phyloP scores from a whole-genome alignment of 2,888 invertebrate genomes.

The Pseudanteris insignis region DNA sequence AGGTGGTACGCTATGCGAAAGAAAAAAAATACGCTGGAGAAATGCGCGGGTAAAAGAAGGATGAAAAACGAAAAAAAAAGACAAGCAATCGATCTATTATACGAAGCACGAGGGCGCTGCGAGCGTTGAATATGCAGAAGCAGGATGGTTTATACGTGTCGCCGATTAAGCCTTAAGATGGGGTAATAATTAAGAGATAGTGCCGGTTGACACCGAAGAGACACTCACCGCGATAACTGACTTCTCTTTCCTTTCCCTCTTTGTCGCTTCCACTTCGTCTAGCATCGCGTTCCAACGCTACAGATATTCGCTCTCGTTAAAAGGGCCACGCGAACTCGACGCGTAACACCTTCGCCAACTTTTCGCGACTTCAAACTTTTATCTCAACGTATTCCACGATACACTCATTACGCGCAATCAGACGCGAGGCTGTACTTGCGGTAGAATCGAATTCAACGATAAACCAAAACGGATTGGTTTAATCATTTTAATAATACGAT shows the following conservation, averaged over 20 bases:
- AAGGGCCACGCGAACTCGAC: constrained; percentile 43
- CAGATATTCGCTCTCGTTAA: constrained; percentile 42
- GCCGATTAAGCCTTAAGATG: constrained; percentile 64
- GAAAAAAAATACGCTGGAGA: background rate
- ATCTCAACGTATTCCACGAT: constrained; percentile 40
- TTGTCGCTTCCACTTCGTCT: constrained; percentile 19
- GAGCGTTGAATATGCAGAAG: constrained; percentile 62
- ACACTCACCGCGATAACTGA: constrained; percentile 57
- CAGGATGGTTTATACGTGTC: constrained; percentile 63
- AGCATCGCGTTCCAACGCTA: constrained; percentile 19
- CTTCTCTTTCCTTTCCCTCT: constrained; percentile 34
- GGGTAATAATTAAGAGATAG: constrained; percentile 65
- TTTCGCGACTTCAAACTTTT: constrained; percentile 42
- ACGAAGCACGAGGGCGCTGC: constrained; percentile 39
- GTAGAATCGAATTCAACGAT: constrained; percentile 31
- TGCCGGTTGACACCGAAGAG: constrained; percentile 59
- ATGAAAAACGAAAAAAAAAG: constrained; percentile 9
- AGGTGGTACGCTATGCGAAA: background rate
- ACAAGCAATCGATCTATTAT: constrained; percentile 44
- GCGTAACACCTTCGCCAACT: constrained; percentile 38
- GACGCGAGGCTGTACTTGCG: background rate
- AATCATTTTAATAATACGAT: too few species aligned
- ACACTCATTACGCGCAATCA: constrained; percentile 33
- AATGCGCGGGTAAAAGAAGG: constrained; percentile 1
- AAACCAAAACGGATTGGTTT: too few species aligned